These are phyloP conservation scores for Loxodonta africana DNA, from an alignment of 2,113 vertebrate genomes.

Conservation along the genomic window DNA sequence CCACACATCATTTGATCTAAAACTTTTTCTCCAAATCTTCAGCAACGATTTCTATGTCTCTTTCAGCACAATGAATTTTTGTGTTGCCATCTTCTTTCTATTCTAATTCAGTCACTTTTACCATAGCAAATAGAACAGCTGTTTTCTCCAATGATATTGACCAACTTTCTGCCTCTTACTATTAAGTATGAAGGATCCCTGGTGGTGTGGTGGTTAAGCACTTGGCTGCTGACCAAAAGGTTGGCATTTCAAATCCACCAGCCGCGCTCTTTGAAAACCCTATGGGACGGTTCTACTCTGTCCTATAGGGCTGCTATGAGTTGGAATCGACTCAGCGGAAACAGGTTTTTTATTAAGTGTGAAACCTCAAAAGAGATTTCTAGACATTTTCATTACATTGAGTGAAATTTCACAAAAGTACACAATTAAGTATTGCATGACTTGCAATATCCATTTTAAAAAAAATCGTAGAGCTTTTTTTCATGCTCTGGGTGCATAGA, in stretches of 20 bases:
- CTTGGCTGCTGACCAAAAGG: too few species aligned
- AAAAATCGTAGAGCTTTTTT: neutral
- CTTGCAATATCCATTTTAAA: neutral
- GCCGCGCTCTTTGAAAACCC: too few species aligned
- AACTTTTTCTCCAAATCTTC: neutral
- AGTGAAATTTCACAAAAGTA: constrained; percentile 19
- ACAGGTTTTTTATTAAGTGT: too few species aligned
- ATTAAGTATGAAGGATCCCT: neutral
- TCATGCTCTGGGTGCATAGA: neutral
- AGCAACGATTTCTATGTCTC: neutral
- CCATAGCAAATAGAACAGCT: neutral
- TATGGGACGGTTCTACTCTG: too few species aligned
- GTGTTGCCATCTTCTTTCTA: neutral
- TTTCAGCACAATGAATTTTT: neutral
- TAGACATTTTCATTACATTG: neutral
- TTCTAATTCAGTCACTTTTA: neutral
- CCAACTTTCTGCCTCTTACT: constrained; percentile 43
- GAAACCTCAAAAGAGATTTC: constrained; percentile 23
- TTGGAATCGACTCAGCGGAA: too few species aligned
- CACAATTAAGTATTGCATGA: neutral
- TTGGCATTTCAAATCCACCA: too few species aligned
- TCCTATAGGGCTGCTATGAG: too few species aligned
- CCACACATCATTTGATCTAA: neutral
- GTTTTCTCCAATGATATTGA: neutral
- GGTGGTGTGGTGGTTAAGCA: too few species aligned